Evolutionary conservation across 1,140 invertebrate genomes (phyloP).

Genomic region (Tetramorium alpestre): DNA sequence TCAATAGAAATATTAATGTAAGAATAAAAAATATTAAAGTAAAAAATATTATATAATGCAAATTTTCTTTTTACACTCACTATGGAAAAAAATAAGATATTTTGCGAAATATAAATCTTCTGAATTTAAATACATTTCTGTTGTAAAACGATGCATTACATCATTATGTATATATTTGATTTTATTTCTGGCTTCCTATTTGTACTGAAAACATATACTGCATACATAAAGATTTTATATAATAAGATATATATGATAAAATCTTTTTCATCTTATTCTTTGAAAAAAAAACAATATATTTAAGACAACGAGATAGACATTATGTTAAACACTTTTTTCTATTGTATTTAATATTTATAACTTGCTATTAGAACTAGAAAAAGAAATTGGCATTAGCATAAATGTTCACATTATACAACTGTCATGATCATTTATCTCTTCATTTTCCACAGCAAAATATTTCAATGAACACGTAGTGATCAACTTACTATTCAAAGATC

Average conservation of each 20-base stretch:
- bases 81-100: background rate
- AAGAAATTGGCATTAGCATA: background rate
- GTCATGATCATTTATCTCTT: background rate
- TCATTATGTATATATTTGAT: background rate
- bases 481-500: constrained; percentile 4
- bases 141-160: background rate
- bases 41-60: background rate
- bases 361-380: background rate
- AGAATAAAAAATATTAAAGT: background rate
- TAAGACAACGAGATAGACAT: background rate
- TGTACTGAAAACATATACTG: background rate
- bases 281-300: background rate
- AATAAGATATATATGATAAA: background rate
- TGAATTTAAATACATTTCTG: background rate
- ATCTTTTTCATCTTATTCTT: background rate
- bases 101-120: background rate
- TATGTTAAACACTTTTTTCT: background rate
- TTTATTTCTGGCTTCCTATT: background rate
- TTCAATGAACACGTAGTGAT: background rate
- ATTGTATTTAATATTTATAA: background rate
- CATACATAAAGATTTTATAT: background rate
- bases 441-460: background rate
- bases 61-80: background rate
- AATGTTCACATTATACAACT: background rate
- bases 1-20: constrained; percentile 11